These are phyloP conservation scores for Tapirus indicus DNA, from an alignment of 2,797 vertebrate species.

Conservation along the genomic window DNA sequence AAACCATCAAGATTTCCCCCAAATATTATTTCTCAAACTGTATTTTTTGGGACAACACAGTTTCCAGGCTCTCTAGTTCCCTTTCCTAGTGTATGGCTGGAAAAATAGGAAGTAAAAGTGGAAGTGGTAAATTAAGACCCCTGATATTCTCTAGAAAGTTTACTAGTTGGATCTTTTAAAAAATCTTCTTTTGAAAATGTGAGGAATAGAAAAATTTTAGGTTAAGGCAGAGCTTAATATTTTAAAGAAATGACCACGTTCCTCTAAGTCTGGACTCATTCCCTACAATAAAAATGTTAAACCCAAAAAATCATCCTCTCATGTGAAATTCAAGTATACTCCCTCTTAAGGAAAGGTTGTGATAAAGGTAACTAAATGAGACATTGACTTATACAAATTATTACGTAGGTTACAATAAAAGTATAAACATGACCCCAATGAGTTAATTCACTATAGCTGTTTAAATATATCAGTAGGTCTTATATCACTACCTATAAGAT, in stretches of 20 bases:
- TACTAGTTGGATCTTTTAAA: not conserved
- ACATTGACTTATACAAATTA: not conserved
- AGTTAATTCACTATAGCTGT: not conserved
- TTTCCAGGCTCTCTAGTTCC: not conserved
- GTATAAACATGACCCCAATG: not conserved
- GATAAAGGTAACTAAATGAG: not conserved
- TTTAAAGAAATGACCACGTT: conserved; percentile 37
- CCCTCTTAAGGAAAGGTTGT: not conserved
- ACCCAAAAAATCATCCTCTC: conserved; percentile 2
- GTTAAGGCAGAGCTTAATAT: not conserved
- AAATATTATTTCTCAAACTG: not conserved
- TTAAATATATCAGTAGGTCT: conserved; percentile 10
- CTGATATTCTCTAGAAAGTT: not conserved
- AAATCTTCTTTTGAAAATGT: not conserved
- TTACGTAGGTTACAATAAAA: not conserved
- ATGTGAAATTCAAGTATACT: not conserved
- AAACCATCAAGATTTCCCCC: not conserved
- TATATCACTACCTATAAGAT: not conserved
- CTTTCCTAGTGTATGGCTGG: not conserved
- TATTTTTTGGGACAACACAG: not conserved
- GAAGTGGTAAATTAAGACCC: not conserved
- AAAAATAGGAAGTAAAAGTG: not conserved
- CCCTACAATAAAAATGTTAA: conserved; percentile 29
- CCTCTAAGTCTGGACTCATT: not conserved
- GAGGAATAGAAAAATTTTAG: not conserved